Evolutionary conservation across 30 jellyfish, hydroid and myxozoan species (phyloP).

Genomic region (Turritopsis rubra): DNA sequence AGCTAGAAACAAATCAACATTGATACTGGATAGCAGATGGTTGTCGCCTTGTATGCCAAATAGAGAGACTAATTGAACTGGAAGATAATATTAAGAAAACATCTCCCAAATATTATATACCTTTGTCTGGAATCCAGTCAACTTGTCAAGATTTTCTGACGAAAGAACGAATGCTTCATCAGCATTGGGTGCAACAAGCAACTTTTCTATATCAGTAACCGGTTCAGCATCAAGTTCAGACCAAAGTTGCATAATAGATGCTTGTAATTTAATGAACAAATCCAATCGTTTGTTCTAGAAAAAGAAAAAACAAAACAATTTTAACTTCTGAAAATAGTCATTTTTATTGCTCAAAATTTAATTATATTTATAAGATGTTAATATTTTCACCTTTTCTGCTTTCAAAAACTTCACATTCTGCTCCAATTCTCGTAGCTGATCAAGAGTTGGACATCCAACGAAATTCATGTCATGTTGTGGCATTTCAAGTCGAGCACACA

Average conservation of each 20-base stretch:
- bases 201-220: slow-evolving; percentile 49
- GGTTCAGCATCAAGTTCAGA: slow-evolving; percentile 85
- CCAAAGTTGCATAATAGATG: slow-evolving; percentile 75
- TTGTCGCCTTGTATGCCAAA: too few species aligned
- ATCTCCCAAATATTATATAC: slow-evolving; percentile 21
- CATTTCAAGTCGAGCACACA: slow-evolving; percentile 76
- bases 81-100: too few species aligned
- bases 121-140: slow-evolving; percentile 57
- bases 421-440: slow-evolving; percentile 75
- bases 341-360: background rate
- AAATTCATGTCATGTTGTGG: slow-evolving; percentile 84
- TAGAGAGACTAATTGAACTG: background rate
- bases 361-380: too few species aligned
- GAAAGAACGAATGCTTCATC: slow-evolving; percentile 59
- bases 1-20: slow-evolving; percentile 41
- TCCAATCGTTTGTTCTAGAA: slow-evolving; percentile 63
- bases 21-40: too few species aligned
- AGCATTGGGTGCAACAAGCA: slow-evolving; percentile 53
- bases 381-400: slow-evolving; percentile 56
- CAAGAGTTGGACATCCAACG: slow-evolving; percentile 89
- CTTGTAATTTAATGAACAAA: slow-evolving; percentile 70
- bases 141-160: slow-evolving; percentile 48
- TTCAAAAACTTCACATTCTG: slow-evolving; percentile 78
- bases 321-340: background rate
- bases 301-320: background rate